Evolutionary conservation across 1,140 invertebrate genomes (phyloP).

Genomic region (Arion vulgaris): DNA sequence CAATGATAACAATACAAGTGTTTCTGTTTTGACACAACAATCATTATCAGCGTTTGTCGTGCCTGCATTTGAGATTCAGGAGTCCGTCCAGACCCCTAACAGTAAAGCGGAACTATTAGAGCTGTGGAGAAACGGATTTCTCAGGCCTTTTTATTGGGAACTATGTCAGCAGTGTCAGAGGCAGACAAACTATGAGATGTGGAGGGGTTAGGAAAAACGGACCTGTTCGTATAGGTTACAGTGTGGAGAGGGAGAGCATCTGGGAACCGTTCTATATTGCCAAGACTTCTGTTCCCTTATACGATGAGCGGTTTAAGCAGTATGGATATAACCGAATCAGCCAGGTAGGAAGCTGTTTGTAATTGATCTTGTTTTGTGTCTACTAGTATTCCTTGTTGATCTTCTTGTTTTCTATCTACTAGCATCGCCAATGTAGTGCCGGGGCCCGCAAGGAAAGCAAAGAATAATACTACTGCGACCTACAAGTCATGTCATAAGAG

Average conservation of each 20-base stretch:
- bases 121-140: slow-evolving; percentile 82
- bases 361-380: too few species aligned
- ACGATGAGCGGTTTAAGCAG: slow-evolving; percentile 93
- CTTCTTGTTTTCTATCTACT: too few species aligned
- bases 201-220: slow-evolving; percentile 72
- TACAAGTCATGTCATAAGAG: too few species aligned
- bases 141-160: slow-evolving; percentile 92
- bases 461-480: too few species aligned
- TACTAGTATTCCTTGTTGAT: too few species aligned
- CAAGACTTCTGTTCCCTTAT: slow-evolving; percentile 79
- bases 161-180: slow-evolving; percentile 85
- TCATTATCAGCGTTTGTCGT: slow-evolving; percentile 88
- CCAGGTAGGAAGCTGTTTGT: slow-evolving; percentile 79
- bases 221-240: slow-evolving; percentile 81
- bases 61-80: slow-evolving; percentile 88
- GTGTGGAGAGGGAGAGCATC: slow-evolving; percentile 78
- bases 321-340: slow-evolving; percentile 96
- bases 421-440: too few species aligned
- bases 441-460: too few species aligned
- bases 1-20: not conserved
- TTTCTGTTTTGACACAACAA: not conserved
- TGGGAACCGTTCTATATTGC: slow-evolving; percentile 95
- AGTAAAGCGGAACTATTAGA: slow-evolving; percentile 85
- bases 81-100: slow-evolving; percentile 81
- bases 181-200: slow-evolving; percentile 88